Conservation (phyloP, 2,888 invertebrate genomes). For the Gastrophysa polygoni region DNA sequence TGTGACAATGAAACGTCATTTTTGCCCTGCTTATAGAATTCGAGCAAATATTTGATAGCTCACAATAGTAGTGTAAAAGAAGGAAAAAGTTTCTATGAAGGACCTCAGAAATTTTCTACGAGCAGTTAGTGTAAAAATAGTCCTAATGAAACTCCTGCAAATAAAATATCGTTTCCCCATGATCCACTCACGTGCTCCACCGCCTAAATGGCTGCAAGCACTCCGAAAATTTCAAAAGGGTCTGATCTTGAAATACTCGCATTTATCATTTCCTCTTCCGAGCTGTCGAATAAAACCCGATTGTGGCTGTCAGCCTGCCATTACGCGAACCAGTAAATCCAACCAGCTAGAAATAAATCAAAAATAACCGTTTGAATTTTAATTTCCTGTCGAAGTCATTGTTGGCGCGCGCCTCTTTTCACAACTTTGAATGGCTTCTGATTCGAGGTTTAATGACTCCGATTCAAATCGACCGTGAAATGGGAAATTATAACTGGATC, state of each 20-base stretch:
- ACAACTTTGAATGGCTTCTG: constrained; percentile 2
- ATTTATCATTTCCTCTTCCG: constrained; percentile 10
- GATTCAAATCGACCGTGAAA: constrained; percentile 14
- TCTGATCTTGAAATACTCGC: constrained; percentile 3
- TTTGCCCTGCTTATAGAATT: no score
- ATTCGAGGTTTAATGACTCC: neutral
- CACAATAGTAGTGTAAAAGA: no score
- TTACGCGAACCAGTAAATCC: constrained; percentile 10
- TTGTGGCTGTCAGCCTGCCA: constrained; percentile 12
- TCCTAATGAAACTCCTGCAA: no score
- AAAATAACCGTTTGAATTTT: constrained; percentile 15
- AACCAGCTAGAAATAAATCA: constrained; percentile 16
- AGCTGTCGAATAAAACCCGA: neutral
- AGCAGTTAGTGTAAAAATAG: no score
- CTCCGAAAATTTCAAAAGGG: constrained; percentile 9
- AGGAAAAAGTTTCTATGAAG: no score
- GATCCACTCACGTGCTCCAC: neutral
- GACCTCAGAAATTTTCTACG: no score
- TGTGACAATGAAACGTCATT: no score
- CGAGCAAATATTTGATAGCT: no score
- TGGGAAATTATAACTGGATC: neutral
- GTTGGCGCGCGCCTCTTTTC: neutral
- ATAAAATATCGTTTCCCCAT: neutral
- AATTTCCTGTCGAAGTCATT: constrained; percentile 13
- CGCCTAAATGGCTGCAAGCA: constrained; percentile 6